Evolutionary conservation across 2,797 vertebrate species (phyloP).

Genomic region (Pelobates cultripes): DNA sequence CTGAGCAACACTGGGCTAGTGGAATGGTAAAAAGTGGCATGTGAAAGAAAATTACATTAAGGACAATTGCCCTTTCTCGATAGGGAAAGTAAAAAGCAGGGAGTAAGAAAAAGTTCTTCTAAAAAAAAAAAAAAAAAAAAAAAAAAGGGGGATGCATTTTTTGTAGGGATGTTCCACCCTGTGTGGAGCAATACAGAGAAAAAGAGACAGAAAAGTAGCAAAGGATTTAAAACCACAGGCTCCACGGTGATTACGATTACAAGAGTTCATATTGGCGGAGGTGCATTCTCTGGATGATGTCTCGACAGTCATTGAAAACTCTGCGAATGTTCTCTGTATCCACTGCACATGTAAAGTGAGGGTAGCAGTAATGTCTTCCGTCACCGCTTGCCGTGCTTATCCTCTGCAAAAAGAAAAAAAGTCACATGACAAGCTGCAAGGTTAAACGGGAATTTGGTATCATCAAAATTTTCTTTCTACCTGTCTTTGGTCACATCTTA

Average conservation of each 20-base stretch:
- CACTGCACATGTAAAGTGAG: slow-evolving; percentile 94
- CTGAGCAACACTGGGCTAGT: slow-evolving; percentile 57
- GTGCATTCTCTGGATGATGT: slow-evolving; percentile 98
- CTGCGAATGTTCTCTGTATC: slow-evolving; percentile 96
- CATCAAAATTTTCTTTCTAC: too few relatives aligned
- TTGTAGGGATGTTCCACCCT: slow-evolving; percentile 82
- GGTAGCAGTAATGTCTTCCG: slow-evolving; percentile 93
- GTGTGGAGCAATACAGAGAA: slow-evolving; percentile 66
- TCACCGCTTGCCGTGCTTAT: slow-evolving; percentile 93
- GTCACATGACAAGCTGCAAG: not conserved
- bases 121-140: slow-evolving; percentile 72
- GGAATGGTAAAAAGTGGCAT: slow-evolving; percentile 70
- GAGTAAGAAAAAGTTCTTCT: slow-evolving; percentile 56
- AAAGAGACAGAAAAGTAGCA: slow-evolving; percentile 63
- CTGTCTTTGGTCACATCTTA: too few relatives aligned
- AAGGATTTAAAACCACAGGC: slow-evolving; percentile 79
- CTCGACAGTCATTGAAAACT: slow-evolving; percentile 95
- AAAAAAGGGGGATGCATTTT: slow-evolving; percentile 72
- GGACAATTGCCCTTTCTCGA: slow-evolving; percentile 51
- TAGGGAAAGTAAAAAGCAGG: slow-evolving; percentile 62
- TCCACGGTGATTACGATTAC: slow-evolving; percentile 77
- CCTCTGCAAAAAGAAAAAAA: slow-evolving; percentile 72
- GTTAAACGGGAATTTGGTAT: too few relatives aligned
- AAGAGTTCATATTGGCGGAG: slow-evolving; percentile 96
- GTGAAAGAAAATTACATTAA: slow-evolving; percentile 59